These are phyloP conservation scores for Oryctolagus cuniculus DNA, from an alignment of 2,113 vertebrate genomes.

Conservation along the genomic window mOryCun1.1 NC_091449.1:58632001-58632500, in stretches of 20 bases:
- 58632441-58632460: constrained; percentile 67
- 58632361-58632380: constrained; percentile 27
- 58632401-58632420: background rate
- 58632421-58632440: constrained; percentile 69
- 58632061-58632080: constrained; percentile 69
- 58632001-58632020: constrained; percentile 72
- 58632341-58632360: constrained; percentile 12
- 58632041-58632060: constrained; percentile 81
- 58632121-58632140: constrained; percentile 72
- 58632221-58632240: constrained; percentile 21
- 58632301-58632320: constrained; percentile 20
- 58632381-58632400: background rate
- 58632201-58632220: background rate
- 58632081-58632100: constrained; percentile 76
- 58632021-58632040: constrained; percentile 72
- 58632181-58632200: background rate
- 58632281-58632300: constrained; percentile 29
- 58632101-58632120: constrained; percentile 67
- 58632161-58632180: background rate
- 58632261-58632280: constrained; percentile 26
- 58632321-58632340: constrained; percentile 5
- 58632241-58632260: constrained; percentile 10
- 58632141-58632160: background rate
- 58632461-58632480: constrained; percentile 27
- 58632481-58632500: background rate